A percentile compares a stretch with the other conserved stretches of the same genome.
Evolutionary conservation across 2,113 vertebrate species (phyloP).

Genomic region (Pomatorhinus ruficollis): DNA sequence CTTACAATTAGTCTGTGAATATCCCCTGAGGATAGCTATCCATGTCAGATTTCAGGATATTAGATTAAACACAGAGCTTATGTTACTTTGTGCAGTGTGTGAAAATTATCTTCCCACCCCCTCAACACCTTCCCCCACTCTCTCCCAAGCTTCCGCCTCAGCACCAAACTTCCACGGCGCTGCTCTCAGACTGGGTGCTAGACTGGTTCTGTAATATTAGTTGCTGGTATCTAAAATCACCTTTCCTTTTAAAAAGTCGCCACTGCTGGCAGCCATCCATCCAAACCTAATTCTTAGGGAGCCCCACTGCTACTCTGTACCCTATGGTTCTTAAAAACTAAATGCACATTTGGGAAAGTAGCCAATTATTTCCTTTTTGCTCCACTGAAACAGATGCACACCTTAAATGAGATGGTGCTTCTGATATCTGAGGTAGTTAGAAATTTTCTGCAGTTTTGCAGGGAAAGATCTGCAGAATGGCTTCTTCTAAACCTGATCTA

Average conservation of each 20-base stretch:
- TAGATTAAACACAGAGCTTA: constrained; percentile 4
- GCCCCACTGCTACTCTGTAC: background rate
- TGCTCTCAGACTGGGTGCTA: background rate
- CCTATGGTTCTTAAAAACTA: background rate
- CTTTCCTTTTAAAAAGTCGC: background rate
- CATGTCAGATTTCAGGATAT: background rate
- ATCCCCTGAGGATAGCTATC: background rate
- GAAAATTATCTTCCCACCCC: background rate
- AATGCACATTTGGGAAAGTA: background rate
- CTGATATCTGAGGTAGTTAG: background rate
- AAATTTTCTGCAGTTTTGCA: background rate
- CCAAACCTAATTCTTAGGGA: background rate
- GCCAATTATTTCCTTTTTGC: background rate
- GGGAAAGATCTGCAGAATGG: background rate
- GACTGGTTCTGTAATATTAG: background rate
- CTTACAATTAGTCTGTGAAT: background rate
- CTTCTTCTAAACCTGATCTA: background rate
- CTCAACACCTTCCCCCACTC: background rate
- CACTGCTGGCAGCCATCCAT: background rate
- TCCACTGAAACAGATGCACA: background rate
- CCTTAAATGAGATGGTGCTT: background rate
- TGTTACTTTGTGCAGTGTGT: background rate
- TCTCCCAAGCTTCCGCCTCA: background rate
- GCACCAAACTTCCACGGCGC: background rate
- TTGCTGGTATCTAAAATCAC: background rate